Percentiles rank a stretch among this genome's conserved stretches.
Evolutionary conservation across 2,797 vertebrate species (phyloP).

Genomic region (Acanthurus leucopareius): DNA sequence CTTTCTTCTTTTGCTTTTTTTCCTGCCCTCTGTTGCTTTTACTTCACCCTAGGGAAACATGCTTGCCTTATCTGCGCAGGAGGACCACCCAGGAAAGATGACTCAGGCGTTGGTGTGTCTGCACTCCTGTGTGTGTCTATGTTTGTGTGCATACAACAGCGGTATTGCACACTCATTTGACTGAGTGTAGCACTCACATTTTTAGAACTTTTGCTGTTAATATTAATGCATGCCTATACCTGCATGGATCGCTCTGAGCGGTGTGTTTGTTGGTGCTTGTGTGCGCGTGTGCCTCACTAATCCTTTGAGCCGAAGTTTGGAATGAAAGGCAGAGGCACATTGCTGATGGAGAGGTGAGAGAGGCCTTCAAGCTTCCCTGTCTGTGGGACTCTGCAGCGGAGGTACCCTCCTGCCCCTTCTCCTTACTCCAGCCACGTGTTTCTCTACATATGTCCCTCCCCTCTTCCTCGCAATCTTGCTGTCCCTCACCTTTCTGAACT

Average conservation of each 20-base stretch:
- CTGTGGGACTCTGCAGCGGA: conserved; percentile 49
- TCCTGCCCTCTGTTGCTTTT: conserved; percentile 81
- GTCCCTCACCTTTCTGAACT: conserved; percentile 43
- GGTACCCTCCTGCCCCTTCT: conserved; percentile 40
- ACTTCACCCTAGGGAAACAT: conserved; percentile 84
- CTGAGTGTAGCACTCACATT: conserved; percentile 67
- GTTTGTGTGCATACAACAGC: conserved; percentile 40
- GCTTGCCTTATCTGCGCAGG: conserved; percentile 85
- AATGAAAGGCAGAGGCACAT: conserved; percentile 74
- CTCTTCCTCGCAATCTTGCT: conserved; percentile 23
- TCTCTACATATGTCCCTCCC: conserved; percentile 29
- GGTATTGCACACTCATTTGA: conserved; percentile 70
- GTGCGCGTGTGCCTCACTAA: conserved; percentile 68
- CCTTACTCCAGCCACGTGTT: conserved; percentile 27
- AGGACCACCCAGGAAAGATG: conserved; percentile 88
- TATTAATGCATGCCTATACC: conserved; percentile 84
- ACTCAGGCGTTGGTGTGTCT: conserved; percentile 72
- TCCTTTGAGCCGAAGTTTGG: conserved; percentile 76
- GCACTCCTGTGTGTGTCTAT: conserved; percentile 46
- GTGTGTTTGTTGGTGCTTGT: conserved; percentile 71
- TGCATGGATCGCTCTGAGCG: conserved; percentile 77
- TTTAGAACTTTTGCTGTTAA: conserved; percentile 79
- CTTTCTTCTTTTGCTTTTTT: conserved; percentile 74
- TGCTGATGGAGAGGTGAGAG: conserved; percentile 77
- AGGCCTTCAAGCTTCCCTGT: conserved; percentile 55